Percentiles rank a stretch among this genome's conserved stretches.
phyloP scores from a whole-genome alignment of 2,797 vertebrate species.

The Propithecus perrieri region DNA sequence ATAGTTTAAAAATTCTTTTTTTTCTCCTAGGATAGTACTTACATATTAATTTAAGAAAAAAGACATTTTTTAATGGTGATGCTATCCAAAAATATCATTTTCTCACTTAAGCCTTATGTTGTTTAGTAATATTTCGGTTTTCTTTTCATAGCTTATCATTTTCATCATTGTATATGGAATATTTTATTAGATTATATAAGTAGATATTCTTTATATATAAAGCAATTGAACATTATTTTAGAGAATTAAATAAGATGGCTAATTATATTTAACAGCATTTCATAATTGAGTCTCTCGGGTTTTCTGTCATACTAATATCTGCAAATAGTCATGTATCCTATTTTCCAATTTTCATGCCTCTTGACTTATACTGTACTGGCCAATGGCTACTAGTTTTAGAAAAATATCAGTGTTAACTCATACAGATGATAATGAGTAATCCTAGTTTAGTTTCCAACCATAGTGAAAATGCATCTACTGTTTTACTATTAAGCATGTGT shows the following conservation, averaged over 20 bases:
- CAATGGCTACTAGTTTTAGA: not conserved
- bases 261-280: constrained; percentile 12
- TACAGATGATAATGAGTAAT: not conserved
- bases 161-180: not conserved
- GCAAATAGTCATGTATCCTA: not conserved
- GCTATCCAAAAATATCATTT: not conserved
- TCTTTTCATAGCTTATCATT: not conserved
- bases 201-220: not conserved
- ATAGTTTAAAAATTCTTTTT: too few species aligned
- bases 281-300: not conserved
- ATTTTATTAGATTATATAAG: not conserved
- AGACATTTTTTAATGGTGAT: not conserved
- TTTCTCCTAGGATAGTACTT: too few species aligned
- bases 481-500: not conserved
- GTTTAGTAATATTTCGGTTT: not conserved
- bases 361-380: not conserved
- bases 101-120: not conserved
- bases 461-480: not conserved
- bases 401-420: not conserved
- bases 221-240: not conserved
- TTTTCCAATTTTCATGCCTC: not conserved
- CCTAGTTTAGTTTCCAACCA: not conserved
- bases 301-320: not conserved
- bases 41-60: not conserved
- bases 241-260: not conserved